These are phyloP conservation scores for Himalopsyche phryganea DNA, from an alignment of 1,140 invertebrate species.

Conservation along the genomic window DNA sequence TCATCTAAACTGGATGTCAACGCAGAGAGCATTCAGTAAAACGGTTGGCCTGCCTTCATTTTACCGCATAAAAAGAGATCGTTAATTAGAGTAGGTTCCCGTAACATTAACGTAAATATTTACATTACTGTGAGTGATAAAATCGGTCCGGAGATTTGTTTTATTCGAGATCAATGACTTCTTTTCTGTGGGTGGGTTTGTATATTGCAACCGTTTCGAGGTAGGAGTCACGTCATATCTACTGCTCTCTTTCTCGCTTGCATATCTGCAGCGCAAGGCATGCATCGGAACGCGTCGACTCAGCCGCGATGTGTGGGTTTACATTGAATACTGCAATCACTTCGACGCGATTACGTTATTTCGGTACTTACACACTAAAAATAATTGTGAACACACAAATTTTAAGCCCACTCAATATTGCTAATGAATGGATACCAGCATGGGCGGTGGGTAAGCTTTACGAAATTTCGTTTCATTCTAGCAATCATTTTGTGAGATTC, in stretches of 20 bases:
- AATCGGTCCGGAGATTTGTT: constrained; percentile 8
- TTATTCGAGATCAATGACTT: constrained; percentile 25
- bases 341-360: too few relatives aligned
- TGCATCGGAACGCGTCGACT: constrained; percentile 9
- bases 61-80: too few relatives aligned
- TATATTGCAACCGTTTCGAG: constrained; percentile 14
- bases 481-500: too few relatives aligned
- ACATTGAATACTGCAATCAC: background rate
- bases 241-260: constrained; percentile 13
- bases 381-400: too few relatives aligned
- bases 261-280: constrained; percentile 24
- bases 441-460: too few relatives aligned
- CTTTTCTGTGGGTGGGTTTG: constrained; percentile 23
- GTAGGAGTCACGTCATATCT: constrained; percentile 4
- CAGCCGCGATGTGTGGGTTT: constrained; percentile 13
- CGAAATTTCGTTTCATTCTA: too few relatives aligned
- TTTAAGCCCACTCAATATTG: too few relatives aligned
- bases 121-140: background rate
- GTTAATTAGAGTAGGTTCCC: background rate
- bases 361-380: too few relatives aligned
- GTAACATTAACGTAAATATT: background rate
- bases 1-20: constrained; percentile 18
- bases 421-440: too few relatives aligned
- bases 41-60: too few relatives aligned
- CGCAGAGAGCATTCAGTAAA: background rate